Conservation (phyloP, 2,888 invertebrate genomes). For the Lacanobia oleracea region DNA sequence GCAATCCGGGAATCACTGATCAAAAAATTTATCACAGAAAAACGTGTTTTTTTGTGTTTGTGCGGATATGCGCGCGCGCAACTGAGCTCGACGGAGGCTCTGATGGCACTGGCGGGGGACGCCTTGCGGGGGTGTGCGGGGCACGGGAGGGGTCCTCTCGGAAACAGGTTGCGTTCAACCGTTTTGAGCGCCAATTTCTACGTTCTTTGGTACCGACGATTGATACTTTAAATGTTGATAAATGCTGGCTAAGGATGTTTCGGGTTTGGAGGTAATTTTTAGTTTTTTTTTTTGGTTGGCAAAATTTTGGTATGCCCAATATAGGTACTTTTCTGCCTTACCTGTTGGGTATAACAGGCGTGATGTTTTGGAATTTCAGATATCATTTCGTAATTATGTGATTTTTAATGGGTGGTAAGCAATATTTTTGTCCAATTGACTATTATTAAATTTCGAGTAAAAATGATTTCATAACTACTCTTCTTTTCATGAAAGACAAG, state of each 20-base stretch:
- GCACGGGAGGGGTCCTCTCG: slow-evolving; percentile 65
- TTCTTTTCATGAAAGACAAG: no score
- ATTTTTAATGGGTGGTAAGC: no score
- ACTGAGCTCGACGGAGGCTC: slow-evolving; percentile 77
- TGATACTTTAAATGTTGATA: slow-evolving; percentile 84
- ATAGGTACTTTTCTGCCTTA: background rate
- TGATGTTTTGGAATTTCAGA: background rate
- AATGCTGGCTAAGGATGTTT: slow-evolving; percentile 67
- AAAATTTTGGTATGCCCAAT: background rate
- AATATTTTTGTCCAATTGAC: no score
- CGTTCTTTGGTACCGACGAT: slow-evolving; percentile 77
- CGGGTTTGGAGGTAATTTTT: background rate
- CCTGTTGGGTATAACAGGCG: background rate
- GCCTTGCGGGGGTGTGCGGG: slow-evolving; percentile 63
- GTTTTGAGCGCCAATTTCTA: slow-evolving; percentile 86
- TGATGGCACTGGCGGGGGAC: slow-evolving; percentile 79
- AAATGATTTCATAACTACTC: no score
- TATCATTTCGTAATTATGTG: no score
- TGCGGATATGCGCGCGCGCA: slow-evolving; percentile 72
- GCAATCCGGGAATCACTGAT: slow-evolving; percentile 83
- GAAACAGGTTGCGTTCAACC: slow-evolving; percentile 88
- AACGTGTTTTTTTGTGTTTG: slow-evolving; percentile 72
- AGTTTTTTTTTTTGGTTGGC: background rate
- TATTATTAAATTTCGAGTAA: no score
- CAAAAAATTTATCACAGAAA: slow-evolving; percentile 59